Conservation (phyloP, 35 echinoderm and acorn worm species). For the Apostichopus japonicus region DNA sequence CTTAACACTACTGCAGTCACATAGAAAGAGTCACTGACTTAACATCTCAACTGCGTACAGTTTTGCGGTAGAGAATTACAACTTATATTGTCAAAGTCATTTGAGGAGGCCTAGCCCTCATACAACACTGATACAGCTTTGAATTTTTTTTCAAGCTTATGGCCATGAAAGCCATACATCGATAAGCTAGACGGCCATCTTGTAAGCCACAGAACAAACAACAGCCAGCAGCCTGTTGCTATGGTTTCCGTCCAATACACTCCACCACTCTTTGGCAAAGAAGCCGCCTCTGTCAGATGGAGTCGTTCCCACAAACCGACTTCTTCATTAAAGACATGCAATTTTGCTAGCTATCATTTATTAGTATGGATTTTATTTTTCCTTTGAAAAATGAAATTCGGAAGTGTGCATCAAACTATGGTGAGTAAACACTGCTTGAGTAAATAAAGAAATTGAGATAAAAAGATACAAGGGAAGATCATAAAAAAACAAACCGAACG, state of each 20-base stretch:
- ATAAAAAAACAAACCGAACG: neutral
- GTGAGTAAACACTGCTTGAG: conserved; percentile 26
- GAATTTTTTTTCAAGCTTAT: too few relatives aligned
- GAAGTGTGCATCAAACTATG: conserved; percentile 39
- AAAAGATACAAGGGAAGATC: neutral
- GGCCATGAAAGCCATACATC: neutral
- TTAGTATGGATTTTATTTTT: conserved; percentile 37
- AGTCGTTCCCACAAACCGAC: conserved; percentile 13
- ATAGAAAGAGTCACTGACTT: too few relatives aligned
- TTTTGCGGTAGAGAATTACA: too few relatives aligned
- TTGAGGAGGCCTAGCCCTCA: too few relatives aligned
- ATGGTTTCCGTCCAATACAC: conserved; percentile 1
- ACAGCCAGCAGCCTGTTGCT: neutral
- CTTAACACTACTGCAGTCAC: too few relatives aligned
- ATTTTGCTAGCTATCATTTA: neutral
- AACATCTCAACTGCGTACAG: too few relatives aligned
- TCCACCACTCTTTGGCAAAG: neutral
- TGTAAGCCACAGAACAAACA: neutral
- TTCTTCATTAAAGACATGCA: conserved; percentile 8
- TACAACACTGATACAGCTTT: too few relatives aligned
- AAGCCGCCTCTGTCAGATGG: neutral
- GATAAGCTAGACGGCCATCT: neutral
- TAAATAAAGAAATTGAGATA: neutral
- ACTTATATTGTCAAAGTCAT: too few relatives aligned
- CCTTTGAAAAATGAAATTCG: conserved; percentile 40